Evolutionary conservation across 1,140 invertebrate genomes (phyloP), one percentile per base, ranked within the genome.

Genomic region (Hirudo medicinalis): DNA sequence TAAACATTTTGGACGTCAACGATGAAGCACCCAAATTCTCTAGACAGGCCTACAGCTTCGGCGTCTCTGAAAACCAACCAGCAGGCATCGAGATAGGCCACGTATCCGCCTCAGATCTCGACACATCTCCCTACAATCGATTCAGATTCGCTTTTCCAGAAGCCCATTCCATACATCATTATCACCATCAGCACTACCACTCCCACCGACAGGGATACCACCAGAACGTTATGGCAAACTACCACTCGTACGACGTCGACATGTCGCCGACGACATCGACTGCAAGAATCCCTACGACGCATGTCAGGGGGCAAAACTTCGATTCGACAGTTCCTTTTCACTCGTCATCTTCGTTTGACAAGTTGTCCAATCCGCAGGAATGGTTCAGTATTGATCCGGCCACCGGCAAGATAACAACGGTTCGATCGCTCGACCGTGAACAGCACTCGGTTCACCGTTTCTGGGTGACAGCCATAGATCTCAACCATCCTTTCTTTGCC

Each of bases 391-490:
- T 70, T 22, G 69, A 70, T 22, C 32, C 19, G n/a, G 84, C 87
- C 43, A 91, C 88, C 0, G 94, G 93, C 0, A 88, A 90, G 0
- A 91, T 97, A 74, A 88, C 92, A 0, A 77, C 78, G 9, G 86
- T 87, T 17, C 83, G 86, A 19, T 77, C 84, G 13, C 81, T 97
- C 49, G 94, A 97, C 79, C 83, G 93, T 72, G 94, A 97, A 84
- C 81, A 80, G 4, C 88, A 88, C 75, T 84, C 86, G 25, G 80
- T 86, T 0, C 90, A 94, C 81, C 89, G 92, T 75, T 81, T 95
- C 27, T 87, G 89, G 2, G 87, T 91, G 19, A 89, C 91, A 81
- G 93, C 90, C 0, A 84, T 86, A 70, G 93, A 97, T 82, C 87
- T 90, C 78, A 93, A n/a, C n/a, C 43, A 20, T 25, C 69, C 69